phyloP scores from a whole-genome alignment of 1,140 invertebrate species.

The Drosophila nasuta region DNA sequence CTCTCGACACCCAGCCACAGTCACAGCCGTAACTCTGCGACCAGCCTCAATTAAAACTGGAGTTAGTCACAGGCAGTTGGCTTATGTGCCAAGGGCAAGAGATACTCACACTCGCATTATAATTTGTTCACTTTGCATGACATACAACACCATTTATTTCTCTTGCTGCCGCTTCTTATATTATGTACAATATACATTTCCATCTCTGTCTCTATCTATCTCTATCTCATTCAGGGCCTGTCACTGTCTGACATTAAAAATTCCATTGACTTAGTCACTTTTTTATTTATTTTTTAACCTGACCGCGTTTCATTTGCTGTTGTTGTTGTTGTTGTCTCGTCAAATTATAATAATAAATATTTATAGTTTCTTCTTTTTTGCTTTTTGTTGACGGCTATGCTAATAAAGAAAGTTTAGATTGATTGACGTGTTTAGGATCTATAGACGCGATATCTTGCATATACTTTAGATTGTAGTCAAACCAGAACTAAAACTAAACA shows the following conservation, averaged over 20 bases:
- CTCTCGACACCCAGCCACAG: constrained; percentile 8
- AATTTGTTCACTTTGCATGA: constrained; percentile 47
- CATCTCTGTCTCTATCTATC: neutral
- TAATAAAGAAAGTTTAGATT: constrained; percentile 70
- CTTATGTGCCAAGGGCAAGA: constrained; percentile 75
- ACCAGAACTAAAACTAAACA: constrained; percentile 45
- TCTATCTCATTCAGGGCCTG: constrained; percentile 28
- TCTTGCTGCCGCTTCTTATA: neutral
- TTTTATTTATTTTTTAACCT: constrained; percentile 31
- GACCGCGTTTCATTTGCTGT: constrained; percentile 51
- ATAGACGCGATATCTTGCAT: constrained; percentile 11
- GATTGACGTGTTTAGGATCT: constrained; percentile 34
- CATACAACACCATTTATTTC: constrained; percentile 40
- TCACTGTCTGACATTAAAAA: constrained; percentile 42
- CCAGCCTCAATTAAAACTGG: constrained; percentile 60
- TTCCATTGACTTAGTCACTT: constrained; percentile 63
- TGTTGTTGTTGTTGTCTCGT: constrained; percentile 18
- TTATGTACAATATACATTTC: neutral
- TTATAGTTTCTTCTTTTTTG: constrained; percentile 30
- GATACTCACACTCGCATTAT: constrained; percentile 26
- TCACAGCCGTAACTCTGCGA: constrained; percentile 21
- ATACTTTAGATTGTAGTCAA: constrained; percentile 70
- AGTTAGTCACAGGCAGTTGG: constrained; percentile 70
- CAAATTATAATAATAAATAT: constrained; percentile 69
- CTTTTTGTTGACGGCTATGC: constrained; percentile 20